Evolutionary conservation across 2,797 vertebrate species (phyloP), one percentile per base, ranked within the genome.

Genomic region (Atherinosoma microstoma): DNA sequence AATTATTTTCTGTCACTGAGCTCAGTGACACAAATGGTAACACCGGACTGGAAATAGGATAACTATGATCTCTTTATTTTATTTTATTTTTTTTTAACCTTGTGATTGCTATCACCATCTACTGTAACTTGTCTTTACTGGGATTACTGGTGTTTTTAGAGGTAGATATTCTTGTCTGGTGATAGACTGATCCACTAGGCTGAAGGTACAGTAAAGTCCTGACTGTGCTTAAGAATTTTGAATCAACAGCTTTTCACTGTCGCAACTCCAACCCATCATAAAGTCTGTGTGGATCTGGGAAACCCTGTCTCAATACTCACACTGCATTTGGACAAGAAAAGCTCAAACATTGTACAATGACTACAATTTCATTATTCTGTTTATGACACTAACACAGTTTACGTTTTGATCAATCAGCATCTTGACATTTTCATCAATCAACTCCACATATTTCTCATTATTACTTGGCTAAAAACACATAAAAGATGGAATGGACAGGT

Each of bases 1-100:
- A 79, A 67, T 73, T 81, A 73, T 82, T 84, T 79, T 83, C 79
- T 87, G 68, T 79, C 84, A 69, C 75, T 83, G 74, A 79, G 72
- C 80, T 83, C 71, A 73, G 75, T 72, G 62, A 58, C 75, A 77
- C 59, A 85, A 78, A 67, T 69, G 64, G 61, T 71, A 73, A 54
- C 45, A 0, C 1, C 22, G 27, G 72, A 74, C n/a, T 65, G 61
- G 36, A 67, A 70, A 73, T 70, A 67, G 30, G 65, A 63, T 29
- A 47, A 54, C 18, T 38, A 16, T 51, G 29, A 34, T 20, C 3
- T 22, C 49, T 71, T 2, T 24, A 67, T 29, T 35, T 6, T 4
- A 1, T 45, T 45, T 20, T 20, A 1, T 3, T 3, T n/a, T 47
- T n/a, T 47, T 47, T 47, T 16, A 6, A 45, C 42, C 45, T 1